A percentile compares a stretch with the other conserved stretches of the same genome.
Conservation (phyloP, 2,113 vertebrate species). For the Chaenocephalus aceratus region DNA sequence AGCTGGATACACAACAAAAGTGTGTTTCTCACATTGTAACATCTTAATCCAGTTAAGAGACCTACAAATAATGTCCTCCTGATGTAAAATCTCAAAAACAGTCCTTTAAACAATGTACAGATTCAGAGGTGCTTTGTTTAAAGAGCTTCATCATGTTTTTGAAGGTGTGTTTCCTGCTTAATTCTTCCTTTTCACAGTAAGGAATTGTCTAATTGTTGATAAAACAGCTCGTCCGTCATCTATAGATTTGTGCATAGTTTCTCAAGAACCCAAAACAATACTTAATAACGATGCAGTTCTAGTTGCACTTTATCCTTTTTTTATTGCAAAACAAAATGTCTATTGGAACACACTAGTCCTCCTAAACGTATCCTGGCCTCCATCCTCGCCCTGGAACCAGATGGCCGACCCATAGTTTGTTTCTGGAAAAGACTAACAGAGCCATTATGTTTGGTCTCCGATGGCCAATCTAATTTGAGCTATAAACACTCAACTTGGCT, state of each 20-base stretch:
- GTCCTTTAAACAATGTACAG: not conserved
- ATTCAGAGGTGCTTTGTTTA: not conserved
- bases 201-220: not conserved
- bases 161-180: not conserved
- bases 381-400: conserved; percentile 65
- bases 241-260: not conserved
- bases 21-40: conserved; percentile 4
- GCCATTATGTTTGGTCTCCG: conserved; percentile 52
- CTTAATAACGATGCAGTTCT: not conserved
- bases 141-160: not conserved
- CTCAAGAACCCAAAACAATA: not conserved
- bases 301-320: conserved; percentile 1
- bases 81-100: not conserved
- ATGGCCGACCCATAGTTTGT: conserved; percentile 45
- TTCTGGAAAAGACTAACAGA: conserved; percentile 56
- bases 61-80: not conserved
- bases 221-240: not conserved
- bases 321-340: conserved; percentile 27
- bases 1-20: not conserved
- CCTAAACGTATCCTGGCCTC: conserved; percentile 29
- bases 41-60: rapidly evolving
- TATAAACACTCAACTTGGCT: conserved; percentile 63
- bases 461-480: conserved; percentile 50
- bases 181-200: not conserved
- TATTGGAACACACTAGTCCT: conserved; percentile 2